phyloP scores from a whole-genome alignment of 2,797 vertebrate species.

The Gymnodraco acuticeps region DNA sequence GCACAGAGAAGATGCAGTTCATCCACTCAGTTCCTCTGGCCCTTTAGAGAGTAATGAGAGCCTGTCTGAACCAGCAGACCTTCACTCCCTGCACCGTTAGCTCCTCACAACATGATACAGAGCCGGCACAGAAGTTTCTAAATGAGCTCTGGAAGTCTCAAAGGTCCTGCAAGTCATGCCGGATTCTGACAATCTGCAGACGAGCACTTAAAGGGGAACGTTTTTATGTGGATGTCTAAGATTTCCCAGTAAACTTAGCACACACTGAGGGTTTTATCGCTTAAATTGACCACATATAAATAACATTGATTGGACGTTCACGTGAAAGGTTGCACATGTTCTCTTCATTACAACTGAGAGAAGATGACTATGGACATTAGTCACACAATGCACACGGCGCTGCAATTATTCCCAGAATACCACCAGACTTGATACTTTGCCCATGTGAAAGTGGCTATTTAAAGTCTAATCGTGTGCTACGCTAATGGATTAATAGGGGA shows the following conservation, averaged over 20 bases:
- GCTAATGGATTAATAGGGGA: not conserved
- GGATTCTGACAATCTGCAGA: constrained; percentile 40
- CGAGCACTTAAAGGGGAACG: constrained; percentile 30
- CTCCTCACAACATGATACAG: constrained; percentile 66
- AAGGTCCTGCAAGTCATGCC: constrained; percentile 53
- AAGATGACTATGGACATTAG: constrained; percentile 50
- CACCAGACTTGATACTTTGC: constrained; percentile 9
- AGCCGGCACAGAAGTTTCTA: constrained; percentile 54
- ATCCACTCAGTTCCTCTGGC: constrained; percentile 52
- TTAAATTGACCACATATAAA: too few relatives aligned
- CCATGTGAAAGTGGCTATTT: constrained; percentile 12
- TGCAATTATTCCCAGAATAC: constrained; percentile 36
- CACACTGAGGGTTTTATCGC: too few relatives aligned
- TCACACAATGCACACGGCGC: constrained; percentile 29
- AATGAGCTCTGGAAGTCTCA: constrained; percentile 63
- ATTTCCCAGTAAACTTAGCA: too few relatives aligned
- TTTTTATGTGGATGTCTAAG: too few relatives aligned
- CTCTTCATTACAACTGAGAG: constrained; percentile 37
- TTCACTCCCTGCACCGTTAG: constrained; percentile 58
- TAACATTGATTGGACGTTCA: too few relatives aligned
- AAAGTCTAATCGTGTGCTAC: not conserved
- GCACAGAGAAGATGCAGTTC: constrained; percentile 45
- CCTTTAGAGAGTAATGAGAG: constrained; percentile 69
- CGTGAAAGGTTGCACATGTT: too few relatives aligned
- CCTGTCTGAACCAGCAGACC: constrained; percentile 59